A percentile compares a stretch with the other conserved stretches of the same genome.
Conservation (phyloP, 2,888 invertebrate genomes). For the Caenorhabditis sp. region DNA sequence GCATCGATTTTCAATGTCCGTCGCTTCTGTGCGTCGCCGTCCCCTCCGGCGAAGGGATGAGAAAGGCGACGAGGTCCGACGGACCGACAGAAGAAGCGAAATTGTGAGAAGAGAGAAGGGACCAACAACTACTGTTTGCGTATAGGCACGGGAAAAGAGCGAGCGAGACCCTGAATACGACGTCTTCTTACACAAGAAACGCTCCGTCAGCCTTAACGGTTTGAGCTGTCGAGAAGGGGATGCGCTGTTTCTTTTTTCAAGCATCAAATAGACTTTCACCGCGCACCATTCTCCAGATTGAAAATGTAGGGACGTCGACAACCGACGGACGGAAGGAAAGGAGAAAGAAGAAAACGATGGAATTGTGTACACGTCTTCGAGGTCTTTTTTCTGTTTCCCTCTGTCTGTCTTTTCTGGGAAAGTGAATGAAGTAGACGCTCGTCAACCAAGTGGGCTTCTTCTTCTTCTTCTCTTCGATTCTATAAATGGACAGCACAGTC, state of each 20-base stretch:
- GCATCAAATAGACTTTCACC: conserved; percentile 34
- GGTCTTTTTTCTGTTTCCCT: conserved; percentile 26
- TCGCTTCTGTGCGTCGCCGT: conserved; percentile 44
- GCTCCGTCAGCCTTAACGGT: conserved; percentile 45
- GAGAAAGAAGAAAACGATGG: conserved; percentile 43
- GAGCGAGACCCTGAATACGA: conserved; percentile 13
- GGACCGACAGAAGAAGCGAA: conserved; percentile 55
- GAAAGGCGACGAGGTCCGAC: conserved; percentile 57
- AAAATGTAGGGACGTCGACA: conserved; percentile 52
- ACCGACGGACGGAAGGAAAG: conserved; percentile 17
- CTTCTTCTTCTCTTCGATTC: conserved; percentile 29
- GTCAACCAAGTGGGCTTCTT: conserved; percentile 59
- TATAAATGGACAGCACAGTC: conserved; percentile 51
- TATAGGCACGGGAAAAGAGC: conserved; percentile 17
- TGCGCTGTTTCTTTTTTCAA: conserved; percentile 39
- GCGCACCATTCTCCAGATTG: conserved; percentile 67
- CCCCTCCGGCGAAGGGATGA: conserved; percentile 51
- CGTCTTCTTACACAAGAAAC: conserved; percentile 52
- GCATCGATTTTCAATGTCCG: conserved; percentile 66
- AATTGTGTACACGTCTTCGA: conserved; percentile 44
- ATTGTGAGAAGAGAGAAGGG: conserved; percentile 44
- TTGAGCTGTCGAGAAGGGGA: conserved; percentile 38
- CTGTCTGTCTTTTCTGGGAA: conserved; percentile 45
- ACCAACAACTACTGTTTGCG: conserved; percentile 59
- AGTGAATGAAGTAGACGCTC: conserved; percentile 56